These are phyloP conservation scores for Congeria kusceri DNA, from an alignment of 2,888 invertebrate species.

Conservation along the genomic window DNA sequence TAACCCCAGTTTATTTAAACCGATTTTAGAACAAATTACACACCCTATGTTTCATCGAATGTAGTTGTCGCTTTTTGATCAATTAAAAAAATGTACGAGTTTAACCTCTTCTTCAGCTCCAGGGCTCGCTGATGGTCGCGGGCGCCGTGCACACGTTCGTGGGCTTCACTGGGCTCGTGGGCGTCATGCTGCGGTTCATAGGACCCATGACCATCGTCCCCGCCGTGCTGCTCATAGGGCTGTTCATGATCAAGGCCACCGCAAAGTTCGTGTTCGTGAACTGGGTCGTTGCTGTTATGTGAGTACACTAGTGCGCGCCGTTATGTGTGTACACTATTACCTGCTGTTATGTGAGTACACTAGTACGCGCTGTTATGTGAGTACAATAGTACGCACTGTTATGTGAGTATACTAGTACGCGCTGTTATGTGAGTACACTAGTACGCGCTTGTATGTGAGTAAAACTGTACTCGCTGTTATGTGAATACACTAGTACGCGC, in stretches of 20 bases:
- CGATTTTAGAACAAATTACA: too few species aligned
- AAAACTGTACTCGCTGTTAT: too few species aligned
- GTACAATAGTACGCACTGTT: too few species aligned
- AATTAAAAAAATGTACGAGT: too few species aligned
- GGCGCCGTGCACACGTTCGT: conserved; percentile 68
- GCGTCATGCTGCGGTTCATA: conserved; percentile 71
- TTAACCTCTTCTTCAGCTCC: too few species aligned
- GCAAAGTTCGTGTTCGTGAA: conserved; percentile 75
- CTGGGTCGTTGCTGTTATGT: conserved; percentile 87
- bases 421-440: too few species aligned
- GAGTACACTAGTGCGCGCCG: conserved; percentile 43
- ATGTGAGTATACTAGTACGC: too few species aligned
- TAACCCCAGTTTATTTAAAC: too few species aligned
- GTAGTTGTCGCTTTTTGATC: too few species aligned
- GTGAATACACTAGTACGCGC: too few species aligned
- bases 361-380: not conserved
- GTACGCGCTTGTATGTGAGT: too few species aligned
- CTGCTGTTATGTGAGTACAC: not conserved
- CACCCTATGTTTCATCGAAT: too few species aligned
- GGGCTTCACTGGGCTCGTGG: conserved; percentile 71
- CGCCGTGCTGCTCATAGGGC: conserved; percentile 70
- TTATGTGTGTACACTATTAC: not conserved
- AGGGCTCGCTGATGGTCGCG: conserved; percentile 70
- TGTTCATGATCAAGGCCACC: conserved; percentile 72
- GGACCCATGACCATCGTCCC: conserved; percentile 79